Percentiles rank a stretch among this genome's conserved stretches.
These are phyloP conservation scores for Xestia xanthographa DNA, from an alignment of 2,888 invertebrate genomes.

Conservation along the genomic window DNA sequence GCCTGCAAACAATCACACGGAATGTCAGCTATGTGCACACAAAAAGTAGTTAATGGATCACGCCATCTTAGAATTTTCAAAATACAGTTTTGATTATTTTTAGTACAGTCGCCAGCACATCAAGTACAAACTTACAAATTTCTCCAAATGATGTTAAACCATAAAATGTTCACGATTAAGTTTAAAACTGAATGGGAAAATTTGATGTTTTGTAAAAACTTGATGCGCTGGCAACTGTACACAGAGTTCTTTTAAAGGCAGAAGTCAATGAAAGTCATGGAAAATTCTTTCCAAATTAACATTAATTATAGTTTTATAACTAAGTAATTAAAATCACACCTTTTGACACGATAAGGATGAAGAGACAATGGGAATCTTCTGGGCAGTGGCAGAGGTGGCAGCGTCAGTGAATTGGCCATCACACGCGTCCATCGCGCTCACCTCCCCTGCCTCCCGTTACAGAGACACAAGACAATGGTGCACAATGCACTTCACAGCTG, in stretches of 20 bases:
- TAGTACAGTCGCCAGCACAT: background rate
- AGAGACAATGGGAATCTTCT: constrained; percentile 81
- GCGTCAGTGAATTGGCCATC: constrained; percentile 86
- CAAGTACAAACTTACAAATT: no score
- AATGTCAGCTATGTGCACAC: constrained; percentile 5
- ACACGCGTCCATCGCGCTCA: constrained; percentile 85
- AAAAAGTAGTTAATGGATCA: no score
- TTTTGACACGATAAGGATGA: constrained; percentile 86
- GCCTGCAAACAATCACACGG: constrained; percentile 87
- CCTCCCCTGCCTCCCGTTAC: constrained; percentile 66
- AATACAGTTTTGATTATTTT: background rate
- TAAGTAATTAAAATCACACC: constrained; percentile 73
- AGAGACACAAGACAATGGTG: constrained; percentile 68
- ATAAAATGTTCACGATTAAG: no score
- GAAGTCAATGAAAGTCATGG: background rate
- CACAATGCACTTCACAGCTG: constrained; percentile 67
- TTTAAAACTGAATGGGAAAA: no score
- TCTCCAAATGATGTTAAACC: no score
- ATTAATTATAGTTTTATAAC: background rate
- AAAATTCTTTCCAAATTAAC: background rate
- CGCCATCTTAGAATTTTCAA: background rate
- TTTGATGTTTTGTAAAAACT: no score
- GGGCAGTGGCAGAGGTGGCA: constrained; percentile 85
- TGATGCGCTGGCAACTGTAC: no score
- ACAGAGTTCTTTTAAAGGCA: background rate